A percentile compares a stretch with the other conserved stretches of the same genome.
These are phyloP conservation scores for Aelia acuminata DNA, from an alignment of 2,888 invertebrate genomes.

Conservation along the genomic window DNA sequence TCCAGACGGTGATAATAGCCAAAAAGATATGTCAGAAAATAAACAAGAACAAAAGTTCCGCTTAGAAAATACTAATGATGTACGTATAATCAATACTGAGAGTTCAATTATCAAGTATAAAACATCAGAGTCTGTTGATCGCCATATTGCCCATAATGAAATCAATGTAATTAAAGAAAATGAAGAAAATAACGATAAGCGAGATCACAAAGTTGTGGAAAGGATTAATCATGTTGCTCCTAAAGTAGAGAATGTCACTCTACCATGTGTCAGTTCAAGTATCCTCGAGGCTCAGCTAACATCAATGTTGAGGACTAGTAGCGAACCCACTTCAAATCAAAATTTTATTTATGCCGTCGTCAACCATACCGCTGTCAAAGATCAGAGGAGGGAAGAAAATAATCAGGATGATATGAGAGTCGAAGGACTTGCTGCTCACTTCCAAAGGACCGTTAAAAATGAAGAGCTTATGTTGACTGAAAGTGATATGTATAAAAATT, in stretches of 20 bases:
- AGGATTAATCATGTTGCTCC: conserved; percentile 52
- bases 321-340: conserved; percentile 59
- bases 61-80: conserved; percentile 48
- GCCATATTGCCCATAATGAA: conserved; percentile 39
- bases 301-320: conserved; percentile 62
- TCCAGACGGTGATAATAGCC: conserved; percentile 51
- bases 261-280: conserved; percentile 65
- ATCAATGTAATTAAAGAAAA: conserved; percentile 59
- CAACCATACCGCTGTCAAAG: conserved; percentile 61
- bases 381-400: conserved; percentile 59
- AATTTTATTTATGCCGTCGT: conserved; percentile 63
- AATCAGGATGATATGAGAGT: conserved; percentile 63
- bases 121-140: conserved; percentile 49
- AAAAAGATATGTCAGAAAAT: conserved; percentile 50
- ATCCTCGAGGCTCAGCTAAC: conserved; percentile 66
- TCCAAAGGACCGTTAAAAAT: conserved; percentile 63
- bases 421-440: conserved; percentile 64
- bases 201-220: conserved; percentile 58
- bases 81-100: conserved; percentile 50
- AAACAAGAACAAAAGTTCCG: conserved; percentile 55
- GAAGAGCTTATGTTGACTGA: conserved; percentile 60
- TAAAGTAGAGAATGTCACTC: conserved; percentile 61
- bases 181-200: conserved; percentile 59
- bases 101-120: conserved; percentile 56
- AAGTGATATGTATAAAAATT: conserved; percentile 61